Base-by-base conservation (phyloP, 2,797 vertebrate species). In the Leptoclinus maculatus region DNA sequence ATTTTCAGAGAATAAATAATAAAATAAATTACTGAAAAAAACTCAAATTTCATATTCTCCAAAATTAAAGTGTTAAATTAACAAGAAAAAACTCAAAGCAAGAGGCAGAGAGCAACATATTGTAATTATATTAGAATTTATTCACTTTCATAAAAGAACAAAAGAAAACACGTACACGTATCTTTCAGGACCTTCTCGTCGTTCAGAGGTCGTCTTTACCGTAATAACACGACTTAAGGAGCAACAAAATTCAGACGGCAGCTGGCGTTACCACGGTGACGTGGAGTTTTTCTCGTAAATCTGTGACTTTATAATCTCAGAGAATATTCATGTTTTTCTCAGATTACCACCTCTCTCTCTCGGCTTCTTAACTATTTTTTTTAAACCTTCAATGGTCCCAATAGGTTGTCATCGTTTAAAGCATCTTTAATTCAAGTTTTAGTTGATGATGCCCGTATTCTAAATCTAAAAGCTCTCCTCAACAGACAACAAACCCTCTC, bases 391-490 rank as follows among this genome's bases (percentile, higher is more conserved):
- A 17, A 43, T 6, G 4, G 41, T 43, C 38, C 38, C 11, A 17
- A 43, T 7, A 43, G 5, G 41, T 14, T 17, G 41, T 43, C 16
- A 5, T 43, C 63, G 56, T 71, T 78, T 60, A 38, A 17, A 19
- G n/a, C 79, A 38, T 60, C 58, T 79, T 78, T 57, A 14, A 75
- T 83, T 87, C 66, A 89, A 79, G 81, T 88, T 89, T 86, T 68
- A 60, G 56, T 73, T 58, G 5, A 0, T 41, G 39, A 32, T 5
- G 32, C 32, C 6, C 32, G 32, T 36, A 64, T 41, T 81, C 68
- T n/a, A 57, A 60, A 76, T 41, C 12, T 17, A 43, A 43, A 16
- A 43, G 2, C 51, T 25, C 51, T 23, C 23, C 51, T 54, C 51
- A 38, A 10, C 10, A 8, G 9, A 36, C 10, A 11, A 11, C 3